Evolutionary conservation across 2,797 vertebrate species (phyloP), one percentile per base, ranked within the genome.

Genomic region (Girardinus metallicus): DNA sequence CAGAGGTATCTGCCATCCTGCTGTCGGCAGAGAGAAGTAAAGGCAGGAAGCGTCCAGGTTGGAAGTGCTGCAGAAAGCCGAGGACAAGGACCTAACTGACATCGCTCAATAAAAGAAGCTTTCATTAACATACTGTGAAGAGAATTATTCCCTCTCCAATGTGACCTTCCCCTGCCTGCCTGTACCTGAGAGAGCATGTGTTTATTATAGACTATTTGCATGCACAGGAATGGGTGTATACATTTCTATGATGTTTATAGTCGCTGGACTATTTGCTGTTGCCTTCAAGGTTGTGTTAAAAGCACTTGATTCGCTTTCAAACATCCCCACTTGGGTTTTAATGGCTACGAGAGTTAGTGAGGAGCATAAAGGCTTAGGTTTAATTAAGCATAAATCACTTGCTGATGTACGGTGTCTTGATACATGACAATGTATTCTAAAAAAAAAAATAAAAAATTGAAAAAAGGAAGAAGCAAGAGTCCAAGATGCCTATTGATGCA

Each of bases 141-240:
- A 93, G 94, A 94, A 95, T 94, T 89, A 94, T 92, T 91, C 88
- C 77, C 89, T 83, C 82, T 88, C 87, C 94, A 94, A 92, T 90
- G 93, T 95, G 95, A 95, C 93, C 92, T 95, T 95, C 91, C 85
- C 81, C 81, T 87, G 86, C 87, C 88, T 89, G 90, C 90, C 85
- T 92, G 84, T 92, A 94, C 92, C 90, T 87, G 83, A 88, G 93
- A 91, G 90, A 89, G 89, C 80, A 87, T 85, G 90, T 91, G 93
- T 94, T 93, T 93, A 94, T 95, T 94, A 91, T 86, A 78, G 76
- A 83, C 81, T 87, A 95, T 95, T 94, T 93, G 91, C 94, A 95
- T 93, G 89, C 93, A 92, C 84, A 10, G 79, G 82, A 5, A 4
- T 29, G 18, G 26, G 41, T 43, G n/a, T n/a, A n/a, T n/a, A n/a